Evolutionary conservation across 2,797 vertebrate species (phyloP).

Genomic region (Rhinogobio ventralis): DNA sequence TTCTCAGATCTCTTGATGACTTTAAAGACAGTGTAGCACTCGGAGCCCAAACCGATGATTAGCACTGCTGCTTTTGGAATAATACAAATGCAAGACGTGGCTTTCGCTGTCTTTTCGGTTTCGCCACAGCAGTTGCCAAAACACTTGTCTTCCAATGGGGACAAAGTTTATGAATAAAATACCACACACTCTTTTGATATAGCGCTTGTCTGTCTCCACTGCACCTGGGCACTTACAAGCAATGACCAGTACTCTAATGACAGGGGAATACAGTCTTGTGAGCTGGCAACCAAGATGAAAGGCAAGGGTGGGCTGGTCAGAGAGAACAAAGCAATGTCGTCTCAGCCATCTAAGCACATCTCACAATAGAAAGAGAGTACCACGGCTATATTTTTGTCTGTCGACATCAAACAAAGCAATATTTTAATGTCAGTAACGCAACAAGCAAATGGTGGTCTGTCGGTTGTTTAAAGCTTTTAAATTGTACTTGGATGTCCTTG

Average conservation of each 20-base stretch:
- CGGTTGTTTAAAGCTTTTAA: constrained; percentile 26
- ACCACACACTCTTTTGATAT: constrained; percentile 57
- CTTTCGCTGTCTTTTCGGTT: constrained; percentile 27
- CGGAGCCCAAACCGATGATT: constrained; percentile 46
- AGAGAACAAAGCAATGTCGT: constrained; percentile 60
- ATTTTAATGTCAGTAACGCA: constrained; percentile 34
- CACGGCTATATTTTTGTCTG: constrained; percentile 46
- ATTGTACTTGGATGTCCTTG: constrained; percentile 21
- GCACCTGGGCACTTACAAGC: constrained; percentile 63
- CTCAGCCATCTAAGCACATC: constrained; percentile 49
- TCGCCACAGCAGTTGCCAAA: constrained; percentile 5
- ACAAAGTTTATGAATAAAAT: constrained; percentile 49
- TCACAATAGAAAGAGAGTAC: constrained; percentile 47
- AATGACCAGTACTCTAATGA: constrained; percentile 55
- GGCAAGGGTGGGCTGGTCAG: constrained; percentile 61
- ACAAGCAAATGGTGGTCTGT: constrained; percentile 26
- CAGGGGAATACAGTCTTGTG: constrained; percentile 51
- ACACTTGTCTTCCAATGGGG: constrained; percentile 32
- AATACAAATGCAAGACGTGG: constrained; percentile 16
- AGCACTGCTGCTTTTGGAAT: constrained; percentile 25
- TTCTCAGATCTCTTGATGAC: constrained; percentile 63
- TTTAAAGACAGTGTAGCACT: constrained; percentile 57
- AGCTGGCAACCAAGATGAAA: constrained; percentile 62
- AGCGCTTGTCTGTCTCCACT: constrained; percentile 33
- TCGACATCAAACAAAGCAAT: constrained; percentile 54